phyloP scores from a whole-genome alignment of 1,140 invertebrate species.

The Drosophila bocqueti region DNA sequence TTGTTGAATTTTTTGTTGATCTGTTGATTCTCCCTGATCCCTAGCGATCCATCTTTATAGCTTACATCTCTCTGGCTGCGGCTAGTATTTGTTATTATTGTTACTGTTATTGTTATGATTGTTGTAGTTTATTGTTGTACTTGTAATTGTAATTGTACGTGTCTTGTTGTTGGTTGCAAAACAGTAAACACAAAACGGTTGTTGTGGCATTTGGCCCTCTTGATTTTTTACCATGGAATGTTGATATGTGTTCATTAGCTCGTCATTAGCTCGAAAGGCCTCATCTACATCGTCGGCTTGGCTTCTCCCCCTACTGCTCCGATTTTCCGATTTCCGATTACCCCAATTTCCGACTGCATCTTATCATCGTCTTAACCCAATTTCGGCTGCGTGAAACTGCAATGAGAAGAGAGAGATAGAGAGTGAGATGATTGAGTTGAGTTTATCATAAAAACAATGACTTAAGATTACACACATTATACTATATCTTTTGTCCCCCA shows the following conservation, averaged over 20 bases:
- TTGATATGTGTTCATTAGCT: conserved; percentile 78
- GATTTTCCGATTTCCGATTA: conserved; percentile 11
- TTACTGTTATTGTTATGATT: conserved; percentile 22
- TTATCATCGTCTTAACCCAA: conserved; percentile 33
- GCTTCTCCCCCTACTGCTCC: not conserved
- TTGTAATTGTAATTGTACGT: conserved; percentile 37
- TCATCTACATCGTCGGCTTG: conserved; percentile 41
- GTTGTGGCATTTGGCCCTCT: conserved; percentile 6
- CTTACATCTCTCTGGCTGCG: conserved; percentile 29
- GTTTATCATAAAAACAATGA: conserved; percentile 2
- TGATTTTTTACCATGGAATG: conserved; percentile 50
- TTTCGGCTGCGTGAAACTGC: conserved; percentile 64
- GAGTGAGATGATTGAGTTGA: not conserved
- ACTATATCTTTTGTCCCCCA: not conserved
- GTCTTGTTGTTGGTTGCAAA: conserved; percentile 33
- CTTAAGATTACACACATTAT: not conserved
- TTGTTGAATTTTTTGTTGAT: not conserved
- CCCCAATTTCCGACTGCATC: conserved; percentile 22
- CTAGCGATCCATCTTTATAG: conserved; percentile 10
- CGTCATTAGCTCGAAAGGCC: conserved; percentile 64
- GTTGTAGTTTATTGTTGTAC: conserved; percentile 10
- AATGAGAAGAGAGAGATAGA: conserved; percentile 4
- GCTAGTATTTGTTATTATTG: conserved; percentile 47
- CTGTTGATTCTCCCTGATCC: conserved; percentile 19
- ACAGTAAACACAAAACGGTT: conserved; percentile 39